These are phyloP conservation scores for Eueremaeus valkanovi DNA, from an alignment of 2,888 invertebrate genomes.

Conservation along the genomic window DNA sequence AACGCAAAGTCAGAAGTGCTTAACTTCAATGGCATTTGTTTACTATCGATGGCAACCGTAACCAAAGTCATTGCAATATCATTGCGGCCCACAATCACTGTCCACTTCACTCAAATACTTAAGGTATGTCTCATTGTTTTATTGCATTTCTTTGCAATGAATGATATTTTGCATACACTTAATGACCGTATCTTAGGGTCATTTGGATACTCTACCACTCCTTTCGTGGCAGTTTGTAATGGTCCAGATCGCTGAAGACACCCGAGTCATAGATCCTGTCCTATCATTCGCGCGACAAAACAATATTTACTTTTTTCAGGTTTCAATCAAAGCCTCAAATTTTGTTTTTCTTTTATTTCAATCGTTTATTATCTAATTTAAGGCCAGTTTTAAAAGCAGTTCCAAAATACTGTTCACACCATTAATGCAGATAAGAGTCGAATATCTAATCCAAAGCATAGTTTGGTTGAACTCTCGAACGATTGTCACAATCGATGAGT, in stretches of 20 bases:
- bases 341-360: conserved; percentile 33
- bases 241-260: conserved; percentile 65
- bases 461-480: conserved; percentile 73
- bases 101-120: conserved; percentile 71
- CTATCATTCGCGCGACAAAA: conserved; percentile 82
- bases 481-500: conserved; percentile 75
- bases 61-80: conserved; percentile 82
- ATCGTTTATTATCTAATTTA: conserved; percentile 37
- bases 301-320: conserved; percentile 79
- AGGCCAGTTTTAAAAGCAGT: conserved; percentile 53
- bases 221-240: conserved; percentile 88
- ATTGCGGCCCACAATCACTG: conserved; percentile 69
- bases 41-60: conserved; percentile 88
- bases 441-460: conserved; percentile 66
- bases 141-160: conserved; percentile 4
- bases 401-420: conserved; percentile 59
- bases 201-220: conserved; percentile 73
- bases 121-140: conserved; percentile 57
- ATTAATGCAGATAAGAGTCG: conserved; percentile 66
- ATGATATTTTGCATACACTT: background rate
- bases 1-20: conserved; percentile 63
- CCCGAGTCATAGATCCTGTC: conserved; percentile 72
- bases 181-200: conserved; percentile 50
- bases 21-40: conserved; percentile 60
- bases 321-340: conserved; percentile 46